phyloP scores from a whole-genome alignment of 2,113 vertebrate species.

The Cyanistes caeruleus region DNA sequence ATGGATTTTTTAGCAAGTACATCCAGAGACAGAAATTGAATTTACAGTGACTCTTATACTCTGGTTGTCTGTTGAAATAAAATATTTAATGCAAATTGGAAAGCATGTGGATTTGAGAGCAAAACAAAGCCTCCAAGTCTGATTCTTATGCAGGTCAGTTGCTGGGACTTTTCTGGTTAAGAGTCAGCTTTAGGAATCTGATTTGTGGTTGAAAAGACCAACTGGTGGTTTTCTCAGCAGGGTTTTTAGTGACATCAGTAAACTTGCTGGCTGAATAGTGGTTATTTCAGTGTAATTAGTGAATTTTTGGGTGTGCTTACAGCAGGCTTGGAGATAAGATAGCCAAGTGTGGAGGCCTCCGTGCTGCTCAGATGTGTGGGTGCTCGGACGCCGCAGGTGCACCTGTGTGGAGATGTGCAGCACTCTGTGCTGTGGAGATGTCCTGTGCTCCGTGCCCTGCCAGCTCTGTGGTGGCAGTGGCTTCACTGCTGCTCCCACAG shows the following conservation, averaged over 20 bases:
- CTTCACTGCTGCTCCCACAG: background rate
- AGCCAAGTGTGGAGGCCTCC: background rate
- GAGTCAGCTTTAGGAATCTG: constrained; percentile 38
- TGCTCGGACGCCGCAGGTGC: background rate
- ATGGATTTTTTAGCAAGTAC: background rate
- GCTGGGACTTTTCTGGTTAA: constrained; percentile 14
- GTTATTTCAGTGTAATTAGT: constrained; percentile 1
- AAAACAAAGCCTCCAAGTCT: background rate
- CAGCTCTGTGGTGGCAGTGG: background rate
- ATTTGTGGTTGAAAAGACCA: constrained; percentile 43
- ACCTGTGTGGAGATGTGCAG: background rate
- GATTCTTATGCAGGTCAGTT: background rate
- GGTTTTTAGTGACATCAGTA: background rate
- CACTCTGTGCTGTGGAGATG: background rate
- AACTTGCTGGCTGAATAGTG: background rate
- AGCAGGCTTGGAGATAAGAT: background rate
- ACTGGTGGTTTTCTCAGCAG: background rate
- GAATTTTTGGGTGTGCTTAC: background rate
- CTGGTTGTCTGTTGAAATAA: background rate
- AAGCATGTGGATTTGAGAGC: background rate
- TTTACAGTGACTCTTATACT: background rate
- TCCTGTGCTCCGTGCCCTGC: background rate
- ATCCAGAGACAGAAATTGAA: background rate
- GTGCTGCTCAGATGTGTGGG: accelerated
- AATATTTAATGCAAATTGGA: background rate